These are phyloP conservation scores for Galaxea fascicularis DNA, from an alignment of 92 coral and sea anemone genomes.

Conservation along the genomic window DNA sequence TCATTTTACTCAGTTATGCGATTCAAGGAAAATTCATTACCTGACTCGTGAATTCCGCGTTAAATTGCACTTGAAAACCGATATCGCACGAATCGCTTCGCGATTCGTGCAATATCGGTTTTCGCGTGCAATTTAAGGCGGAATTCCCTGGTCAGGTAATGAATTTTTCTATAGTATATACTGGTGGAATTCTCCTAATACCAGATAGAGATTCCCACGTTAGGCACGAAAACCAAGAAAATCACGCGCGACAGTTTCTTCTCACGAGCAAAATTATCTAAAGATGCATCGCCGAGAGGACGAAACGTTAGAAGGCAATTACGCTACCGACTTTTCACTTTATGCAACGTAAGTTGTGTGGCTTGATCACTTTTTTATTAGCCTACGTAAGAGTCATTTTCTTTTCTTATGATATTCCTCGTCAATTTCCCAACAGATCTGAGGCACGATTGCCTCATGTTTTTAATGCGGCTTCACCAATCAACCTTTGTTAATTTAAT, in stretches of 20 bases:
- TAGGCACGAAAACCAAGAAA: no score
- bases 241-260: background rate
- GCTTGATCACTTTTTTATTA: constrained; percentile 30
- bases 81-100: no score
- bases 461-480: constrained; percentile 10
- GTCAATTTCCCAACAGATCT: constrained; percentile 26
- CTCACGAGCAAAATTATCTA: background rate
- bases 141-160: no score
- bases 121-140: no score
- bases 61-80: no score
- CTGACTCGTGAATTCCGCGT: no score
- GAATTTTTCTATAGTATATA: no score
- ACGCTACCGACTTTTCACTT: constrained; percentile 13
- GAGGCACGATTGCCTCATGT: constrained; percentile 19
- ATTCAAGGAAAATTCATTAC: no score
- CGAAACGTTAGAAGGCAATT: constrained; percentile 10
- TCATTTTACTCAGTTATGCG: no score
- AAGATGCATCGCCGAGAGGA: constrained; percentile 12
- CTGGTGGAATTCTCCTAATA: no score
- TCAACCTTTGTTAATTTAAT: constrained; percentile 37
- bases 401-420: constrained; percentile 27
- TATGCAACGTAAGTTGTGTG: constrained; percentile 14
- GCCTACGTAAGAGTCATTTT: constrained; percentile 22
- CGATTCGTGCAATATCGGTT: no score
- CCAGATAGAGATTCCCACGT: constrained; percentile 7